Evolutionary conservation across 2,888 invertebrate genomes (phyloP).

Genomic region (Eulithis testata): DNA sequence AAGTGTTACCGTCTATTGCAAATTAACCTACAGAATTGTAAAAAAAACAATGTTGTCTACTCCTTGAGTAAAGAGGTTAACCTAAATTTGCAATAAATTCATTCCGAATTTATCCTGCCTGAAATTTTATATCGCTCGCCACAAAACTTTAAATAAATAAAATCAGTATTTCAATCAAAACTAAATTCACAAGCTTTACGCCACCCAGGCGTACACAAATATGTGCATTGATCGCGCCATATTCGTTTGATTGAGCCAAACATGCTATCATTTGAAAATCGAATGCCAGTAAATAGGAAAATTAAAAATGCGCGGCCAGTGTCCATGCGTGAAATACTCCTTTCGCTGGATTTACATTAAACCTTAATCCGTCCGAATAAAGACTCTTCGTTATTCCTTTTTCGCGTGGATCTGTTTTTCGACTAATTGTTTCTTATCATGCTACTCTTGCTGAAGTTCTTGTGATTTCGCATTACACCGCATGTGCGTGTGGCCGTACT

Average conservation of each 20-base stretch:
- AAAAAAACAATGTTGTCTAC: no score
- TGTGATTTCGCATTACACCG: conserved; percentile 24
- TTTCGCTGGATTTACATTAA: conserved; percentile 44
- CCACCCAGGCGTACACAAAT: conserved; percentile 10
- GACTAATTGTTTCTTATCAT: conserved; percentile 49
- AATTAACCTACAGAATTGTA: no score
- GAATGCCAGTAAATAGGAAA: conserved; percentile 25
- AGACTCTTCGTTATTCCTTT: conserved; percentile 8
- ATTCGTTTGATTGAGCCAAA: conserved; percentile 10
- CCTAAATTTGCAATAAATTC: not conserved
- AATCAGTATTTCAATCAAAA: not conserved
- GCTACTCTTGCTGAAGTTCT: conserved; percentile 36
- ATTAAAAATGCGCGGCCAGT: conserved; percentile 50
- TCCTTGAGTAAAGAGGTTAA: no score
- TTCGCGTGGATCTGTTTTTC: conserved; percentile 3
- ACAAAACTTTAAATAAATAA: not conserved
- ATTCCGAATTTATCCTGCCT: not conserved
- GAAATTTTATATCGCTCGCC: not conserved
- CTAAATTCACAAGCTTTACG: conserved; percentile 11
- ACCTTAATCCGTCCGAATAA: conserved; percentile 34
- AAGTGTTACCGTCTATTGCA: no score
- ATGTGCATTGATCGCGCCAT: conserved; percentile 19
- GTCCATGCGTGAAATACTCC: conserved; percentile 58
- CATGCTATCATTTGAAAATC: conserved; percentile 26
- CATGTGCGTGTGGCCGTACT: not conserved